Conservation (phyloP, 2,113 vertebrate genomes). For the Pituophis catenifer region DNA sequence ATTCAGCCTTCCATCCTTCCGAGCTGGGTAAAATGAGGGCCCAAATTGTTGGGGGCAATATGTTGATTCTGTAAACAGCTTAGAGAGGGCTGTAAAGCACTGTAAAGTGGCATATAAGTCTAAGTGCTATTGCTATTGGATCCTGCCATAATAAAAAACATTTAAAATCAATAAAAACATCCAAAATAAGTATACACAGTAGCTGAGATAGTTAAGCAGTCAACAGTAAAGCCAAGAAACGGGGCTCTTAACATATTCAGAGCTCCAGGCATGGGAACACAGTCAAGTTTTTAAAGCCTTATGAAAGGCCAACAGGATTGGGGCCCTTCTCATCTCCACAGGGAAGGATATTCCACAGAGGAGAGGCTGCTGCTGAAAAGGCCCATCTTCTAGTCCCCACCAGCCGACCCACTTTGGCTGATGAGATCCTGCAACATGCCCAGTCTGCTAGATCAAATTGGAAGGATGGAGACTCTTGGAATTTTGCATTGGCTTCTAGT, state of each 20-base stretch:
- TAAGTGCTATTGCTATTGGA: too few species aligned
- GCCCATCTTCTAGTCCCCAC: not conserved
- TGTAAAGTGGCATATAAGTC: too few species aligned
- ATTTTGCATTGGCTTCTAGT: not conserved
- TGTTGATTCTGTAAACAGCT: too few species aligned
- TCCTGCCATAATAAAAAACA: not conserved
- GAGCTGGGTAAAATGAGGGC: too few species aligned
- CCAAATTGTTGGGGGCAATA: too few species aligned
- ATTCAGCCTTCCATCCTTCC: too few species aligned
- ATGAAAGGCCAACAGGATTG: not conserved
- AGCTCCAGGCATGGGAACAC: not conserved
- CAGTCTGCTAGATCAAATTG: not conserved
- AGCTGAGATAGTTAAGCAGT: not conserved
- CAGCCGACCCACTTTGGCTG: not conserved
- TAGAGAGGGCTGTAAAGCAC: too few species aligned
- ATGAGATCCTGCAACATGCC: not conserved
- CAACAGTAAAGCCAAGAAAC: not conserved
- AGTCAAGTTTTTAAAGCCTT: not conserved
- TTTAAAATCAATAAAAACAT: not conserved
- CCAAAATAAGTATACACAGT: not conserved
- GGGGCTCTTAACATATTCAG: not conserved
- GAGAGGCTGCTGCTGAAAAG: not conserved
- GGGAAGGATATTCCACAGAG: not conserved
- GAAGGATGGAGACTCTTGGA: not conserved
- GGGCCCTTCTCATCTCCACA: not conserved